Conservation (phyloP, 1,140 invertebrate species). For the Homalodisca vitripennis region DNA sequence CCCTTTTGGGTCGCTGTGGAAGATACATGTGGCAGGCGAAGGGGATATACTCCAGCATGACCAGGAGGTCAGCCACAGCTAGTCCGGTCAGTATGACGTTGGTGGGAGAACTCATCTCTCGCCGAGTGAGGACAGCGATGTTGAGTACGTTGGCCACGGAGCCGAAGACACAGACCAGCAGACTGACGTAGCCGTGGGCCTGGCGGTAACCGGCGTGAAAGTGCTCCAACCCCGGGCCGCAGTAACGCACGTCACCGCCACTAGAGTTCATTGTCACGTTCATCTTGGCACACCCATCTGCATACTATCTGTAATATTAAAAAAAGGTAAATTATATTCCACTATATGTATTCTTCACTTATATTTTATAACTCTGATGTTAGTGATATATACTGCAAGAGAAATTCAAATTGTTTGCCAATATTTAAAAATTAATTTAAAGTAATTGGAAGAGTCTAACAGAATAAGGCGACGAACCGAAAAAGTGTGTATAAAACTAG, state of each 20-base stretch:
- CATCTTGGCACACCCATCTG: no score
- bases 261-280: neutral
- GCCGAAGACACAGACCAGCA: conserved; percentile 87
- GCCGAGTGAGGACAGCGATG: conserved; percentile 88
- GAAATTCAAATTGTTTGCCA: no score
- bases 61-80: conserved; percentile 88
- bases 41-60: conserved; percentile 93
- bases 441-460: no score
- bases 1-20: conserved; percentile 48
- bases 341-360: no score
- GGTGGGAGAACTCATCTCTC: conserved; percentile 88
- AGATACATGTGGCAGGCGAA: conserved; percentile 81
- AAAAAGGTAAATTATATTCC: no score
- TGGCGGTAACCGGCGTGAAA: conserved; percentile 51
- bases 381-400: no score
- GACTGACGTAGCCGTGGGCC: conserved; percentile 68
- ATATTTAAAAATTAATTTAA: no score
- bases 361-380: no score
- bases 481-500: no score
- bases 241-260: conserved; percentile 42
- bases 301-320: no score
- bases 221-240: conserved; percentile 49
- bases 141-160: conserved; percentile 91
- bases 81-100: conserved; percentile 87
- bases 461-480: no score